phyloP scores from a whole-genome alignment of 2,113 vertebrate species.

The Ammodytes dubius region DNA sequence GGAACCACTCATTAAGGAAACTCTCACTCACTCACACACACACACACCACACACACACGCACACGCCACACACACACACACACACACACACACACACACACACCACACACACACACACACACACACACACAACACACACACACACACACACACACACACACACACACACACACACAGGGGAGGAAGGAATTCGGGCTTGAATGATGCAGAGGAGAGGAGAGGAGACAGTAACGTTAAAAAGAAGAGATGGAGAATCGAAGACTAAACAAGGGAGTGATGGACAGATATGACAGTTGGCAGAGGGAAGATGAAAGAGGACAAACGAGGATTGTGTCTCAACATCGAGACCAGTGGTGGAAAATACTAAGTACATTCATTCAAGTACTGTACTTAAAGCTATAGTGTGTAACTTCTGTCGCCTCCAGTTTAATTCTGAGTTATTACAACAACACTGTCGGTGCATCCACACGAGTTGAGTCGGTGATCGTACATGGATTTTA shows the following conservation, averaged over 20 bases:
- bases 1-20: slow-evolving; percentile 19
- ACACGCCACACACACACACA: neutral
- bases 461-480: too few relatives aligned
- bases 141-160: neutral
- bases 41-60: neutral
- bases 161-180: neutral
- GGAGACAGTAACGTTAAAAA: slow-evolving; percentile 30
- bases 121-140: neutral
- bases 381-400: too few relatives aligned
- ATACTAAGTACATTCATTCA: too few relatives aligned
- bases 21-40: neutral
- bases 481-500: too few relatives aligned
- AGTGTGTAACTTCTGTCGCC: too few relatives aligned
- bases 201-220: slow-evolving; percentile 47
- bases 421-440: too few relatives aligned
- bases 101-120: neutral
- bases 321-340: neutral
- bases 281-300: slow-evolving; percentile 39
- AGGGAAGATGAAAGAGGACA: slow-evolving; percentile 28
- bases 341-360: neutral
- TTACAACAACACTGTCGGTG: too few relatives aligned
- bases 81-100: neutral
- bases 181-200: slow-evolving; percentile 31
- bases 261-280: slow-evolving; percentile 6
- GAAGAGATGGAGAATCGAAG: slow-evolving; percentile 25